These are phyloP conservation scores for Patiria miniata DNA, from an alignment of 35 echinoderm and acorn worm genomes.

Conservation along the genomic window DNA sequence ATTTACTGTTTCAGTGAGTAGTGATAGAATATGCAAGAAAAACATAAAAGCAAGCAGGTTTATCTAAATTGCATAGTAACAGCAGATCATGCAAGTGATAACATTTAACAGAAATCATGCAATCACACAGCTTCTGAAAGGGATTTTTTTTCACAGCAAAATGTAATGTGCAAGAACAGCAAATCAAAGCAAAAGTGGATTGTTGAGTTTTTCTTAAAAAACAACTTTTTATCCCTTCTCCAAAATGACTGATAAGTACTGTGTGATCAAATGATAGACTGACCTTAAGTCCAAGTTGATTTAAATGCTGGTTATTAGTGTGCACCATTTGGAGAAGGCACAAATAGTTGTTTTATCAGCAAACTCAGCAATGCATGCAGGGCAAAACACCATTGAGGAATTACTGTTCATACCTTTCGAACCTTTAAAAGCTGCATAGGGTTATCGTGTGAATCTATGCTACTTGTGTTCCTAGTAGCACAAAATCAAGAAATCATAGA, in stretches of 20 bases:
- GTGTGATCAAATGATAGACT: too few relatives aligned
- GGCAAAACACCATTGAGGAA: too few relatives aligned
- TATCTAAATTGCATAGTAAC: background rate
- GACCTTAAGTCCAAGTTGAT: too few relatives aligned
- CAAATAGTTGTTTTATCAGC: too few relatives aligned
- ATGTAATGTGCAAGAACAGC: conserved; percentile 6
- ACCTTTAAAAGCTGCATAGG: background rate
- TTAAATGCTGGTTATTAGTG: too few relatives aligned
- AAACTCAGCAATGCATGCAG: too few relatives aligned
- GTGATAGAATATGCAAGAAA: conserved; percentile 21
- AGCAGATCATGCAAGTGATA: background rate
- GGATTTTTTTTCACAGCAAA: background rate
- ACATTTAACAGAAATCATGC: background rate
- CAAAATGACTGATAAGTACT: too few relatives aligned
- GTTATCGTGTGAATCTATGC: background rate
- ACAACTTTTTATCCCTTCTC: too few relatives aligned
- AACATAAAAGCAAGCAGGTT: conserved; percentile 18
- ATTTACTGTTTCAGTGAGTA: conserved; percentile 14
- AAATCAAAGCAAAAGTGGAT: conserved; percentile 7
- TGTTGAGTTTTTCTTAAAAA: background rate
- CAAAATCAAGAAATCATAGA: conserved; percentile 9
- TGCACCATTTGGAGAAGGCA: too few relatives aligned
- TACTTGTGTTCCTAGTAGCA: conserved; percentile 10
- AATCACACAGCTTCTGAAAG: conserved; percentile 4
- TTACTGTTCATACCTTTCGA: background rate